A percentile compares a stretch with the other conserved stretches of the same genome.
phyloP scores from a whole-genome alignment of 2,888 invertebrate genomes.

The Oligia fasciuncula region DNA sequence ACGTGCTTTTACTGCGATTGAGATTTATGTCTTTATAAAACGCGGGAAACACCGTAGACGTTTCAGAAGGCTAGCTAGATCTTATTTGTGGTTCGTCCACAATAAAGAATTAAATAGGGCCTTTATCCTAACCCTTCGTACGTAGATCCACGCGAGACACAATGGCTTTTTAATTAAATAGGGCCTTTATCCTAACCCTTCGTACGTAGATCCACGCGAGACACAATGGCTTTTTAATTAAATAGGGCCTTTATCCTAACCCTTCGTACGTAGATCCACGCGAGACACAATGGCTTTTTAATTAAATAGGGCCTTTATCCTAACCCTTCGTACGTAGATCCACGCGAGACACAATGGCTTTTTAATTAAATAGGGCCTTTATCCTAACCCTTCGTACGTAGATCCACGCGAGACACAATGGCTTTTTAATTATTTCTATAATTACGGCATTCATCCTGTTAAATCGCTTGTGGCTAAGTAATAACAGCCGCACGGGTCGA shows the following conservation, averaged over 20 bases:
- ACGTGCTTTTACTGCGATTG: not conserved
- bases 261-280: too few relatives aligned
- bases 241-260: not conserved
- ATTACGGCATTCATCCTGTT: too few relatives aligned
- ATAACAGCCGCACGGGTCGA: too few relatives aligned
- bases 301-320: not conserved
- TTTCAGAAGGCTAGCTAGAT: not conserved
- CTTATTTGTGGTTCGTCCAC: not conserved
- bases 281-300: too few relatives aligned
- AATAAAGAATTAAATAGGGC: not conserved
- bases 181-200: not conserved
- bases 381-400: not conserved
- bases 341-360: too few relatives aligned
- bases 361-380: not conserved
- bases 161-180: not conserved
- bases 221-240: too few relatives aligned
- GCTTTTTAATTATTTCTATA: too few relatives aligned
- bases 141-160: too few relatives aligned
- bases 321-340: not conserved
- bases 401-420: too few relatives aligned
- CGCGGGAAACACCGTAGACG: not conserved
- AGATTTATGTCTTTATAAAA: not conserved
- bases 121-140: not conserved
- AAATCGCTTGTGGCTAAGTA: too few relatives aligned
- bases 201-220: too few relatives aligned